Percentiles rank a stretch among this genome's conserved stretches.
Evolutionary conservation across 2,888 invertebrate genomes (phyloP).

Genomic region (Leptinotarsa tumamoca): DNA sequence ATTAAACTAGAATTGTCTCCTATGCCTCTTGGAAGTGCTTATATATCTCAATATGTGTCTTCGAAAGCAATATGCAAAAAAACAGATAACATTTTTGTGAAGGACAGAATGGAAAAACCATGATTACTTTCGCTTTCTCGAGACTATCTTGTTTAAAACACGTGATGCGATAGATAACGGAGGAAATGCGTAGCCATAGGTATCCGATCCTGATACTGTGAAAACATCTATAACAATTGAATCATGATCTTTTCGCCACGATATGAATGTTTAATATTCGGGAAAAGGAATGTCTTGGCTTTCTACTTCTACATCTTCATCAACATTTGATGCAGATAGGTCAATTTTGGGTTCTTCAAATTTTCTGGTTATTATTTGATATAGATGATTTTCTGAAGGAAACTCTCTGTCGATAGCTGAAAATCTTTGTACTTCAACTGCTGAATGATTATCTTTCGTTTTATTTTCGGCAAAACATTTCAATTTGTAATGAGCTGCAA

Average conservation of each 20-base stretch:
- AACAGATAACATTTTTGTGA: too few species aligned
- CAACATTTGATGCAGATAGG: background rate
- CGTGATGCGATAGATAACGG: background rate
- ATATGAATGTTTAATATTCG: background rate
- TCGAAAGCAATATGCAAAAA: too few species aligned
- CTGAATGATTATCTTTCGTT: too few species aligned
- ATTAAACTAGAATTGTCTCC: too few species aligned
- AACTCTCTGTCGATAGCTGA: background rate
- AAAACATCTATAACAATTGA: background rate
- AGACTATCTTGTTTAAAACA: too few species aligned
- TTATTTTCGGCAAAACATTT: too few species aligned
- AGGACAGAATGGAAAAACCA: too few species aligned
- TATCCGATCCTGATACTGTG: background rate
- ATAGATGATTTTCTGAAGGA: background rate
- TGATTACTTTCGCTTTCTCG: too few species aligned
- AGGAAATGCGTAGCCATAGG: background rate
- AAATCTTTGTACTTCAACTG: background rate
- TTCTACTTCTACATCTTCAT: background rate
- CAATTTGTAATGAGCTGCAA: background rate
- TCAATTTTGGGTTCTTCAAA: background rate
- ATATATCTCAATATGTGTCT: too few species aligned
- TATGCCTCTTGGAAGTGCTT: too few species aligned
- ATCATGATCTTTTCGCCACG: background rate
- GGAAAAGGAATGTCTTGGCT: too few species aligned
- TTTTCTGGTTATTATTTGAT: background rate